These are phyloP conservation scores for Falco berigora DNA, from an alignment of 2,797 vertebrate genomes.

Conservation along the genomic window DNA sequence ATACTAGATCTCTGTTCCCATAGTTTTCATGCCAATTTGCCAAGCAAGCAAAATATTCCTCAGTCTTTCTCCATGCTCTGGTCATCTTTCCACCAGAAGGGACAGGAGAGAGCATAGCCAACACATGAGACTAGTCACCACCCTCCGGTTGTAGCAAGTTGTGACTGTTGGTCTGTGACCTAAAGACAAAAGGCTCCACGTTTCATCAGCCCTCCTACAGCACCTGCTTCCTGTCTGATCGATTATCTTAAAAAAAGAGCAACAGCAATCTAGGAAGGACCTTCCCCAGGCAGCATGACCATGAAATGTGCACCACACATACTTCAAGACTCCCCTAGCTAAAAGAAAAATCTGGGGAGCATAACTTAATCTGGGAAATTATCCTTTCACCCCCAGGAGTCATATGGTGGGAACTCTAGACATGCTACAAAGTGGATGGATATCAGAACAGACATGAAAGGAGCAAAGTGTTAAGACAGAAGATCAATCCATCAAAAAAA, in stretches of 20 bases:
- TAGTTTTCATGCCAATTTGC: neutral
- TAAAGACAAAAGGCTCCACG: neutral
- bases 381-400: neutral
- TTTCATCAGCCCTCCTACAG: neutral
- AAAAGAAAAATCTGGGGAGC: neutral
- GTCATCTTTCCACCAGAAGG: neutral
- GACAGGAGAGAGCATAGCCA: neutral
- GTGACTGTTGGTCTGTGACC: neutral
- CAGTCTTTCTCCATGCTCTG: neutral
- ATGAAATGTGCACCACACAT: neutral
- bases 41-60: neutral
- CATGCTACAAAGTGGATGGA: neutral
- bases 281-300: neutral
- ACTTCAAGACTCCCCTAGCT: neutral
- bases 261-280: neutral
- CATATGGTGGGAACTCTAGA: neutral
- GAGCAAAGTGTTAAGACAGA: neutral
- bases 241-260: neutral
- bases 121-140: neutral
- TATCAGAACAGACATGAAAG: neutral
- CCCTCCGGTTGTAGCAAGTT: neutral
- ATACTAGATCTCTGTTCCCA: neutral
- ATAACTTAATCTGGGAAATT: neutral
- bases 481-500: neutral
- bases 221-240: neutral